Percentiles rank a stretch among this genome's conserved stretches.
phyloP scores from a whole-genome alignment of 2,888 invertebrate species.

The Aphodius granarius region DNA sequence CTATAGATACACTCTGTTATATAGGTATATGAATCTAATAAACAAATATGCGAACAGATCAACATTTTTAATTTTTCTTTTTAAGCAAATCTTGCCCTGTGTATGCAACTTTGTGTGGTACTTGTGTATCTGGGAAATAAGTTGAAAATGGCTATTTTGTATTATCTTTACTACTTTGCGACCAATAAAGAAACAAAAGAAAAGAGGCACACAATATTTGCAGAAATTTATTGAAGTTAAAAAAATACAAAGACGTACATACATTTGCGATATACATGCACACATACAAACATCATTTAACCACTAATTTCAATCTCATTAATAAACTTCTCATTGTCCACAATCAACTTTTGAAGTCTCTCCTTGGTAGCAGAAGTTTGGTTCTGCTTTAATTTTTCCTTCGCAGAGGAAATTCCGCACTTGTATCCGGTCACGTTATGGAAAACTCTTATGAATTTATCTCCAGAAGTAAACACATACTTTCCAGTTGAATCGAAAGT shows the following conservation, averaged over 20 bases:
- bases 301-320: slow-evolving; percentile 29
- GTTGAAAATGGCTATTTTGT: too few species aligned
- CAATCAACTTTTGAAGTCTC: slow-evolving; percentile 70
- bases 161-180: too few species aligned
- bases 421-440: slow-evolving; percentile 75
- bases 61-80: too few species aligned
- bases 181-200: too few species aligned
- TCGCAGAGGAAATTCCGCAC: slow-evolving; percentile 54
- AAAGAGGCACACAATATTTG: too few species aligned
- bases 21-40: too few species aligned
- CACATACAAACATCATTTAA: slow-evolving; percentile 62
- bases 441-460: slow-evolving; percentile 75
- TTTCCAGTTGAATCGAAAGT: slow-evolving; percentile 76
- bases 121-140: too few species aligned
- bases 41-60: too few species aligned
- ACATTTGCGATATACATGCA: slow-evolving; percentile 51
- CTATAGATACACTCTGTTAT: too few species aligned
- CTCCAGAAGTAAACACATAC: slow-evolving; percentile 73
- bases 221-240: neutral
- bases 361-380: slow-evolving; percentile 76
- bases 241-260: neutral
- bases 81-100: too few species aligned
- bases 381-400: slow-evolving; percentile 58
- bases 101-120: too few species aligned
- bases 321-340: slow-evolving; percentile 59